Conservation (phyloP, 2,113 vertebrate genomes). For the Electrona antarctica region DNA sequence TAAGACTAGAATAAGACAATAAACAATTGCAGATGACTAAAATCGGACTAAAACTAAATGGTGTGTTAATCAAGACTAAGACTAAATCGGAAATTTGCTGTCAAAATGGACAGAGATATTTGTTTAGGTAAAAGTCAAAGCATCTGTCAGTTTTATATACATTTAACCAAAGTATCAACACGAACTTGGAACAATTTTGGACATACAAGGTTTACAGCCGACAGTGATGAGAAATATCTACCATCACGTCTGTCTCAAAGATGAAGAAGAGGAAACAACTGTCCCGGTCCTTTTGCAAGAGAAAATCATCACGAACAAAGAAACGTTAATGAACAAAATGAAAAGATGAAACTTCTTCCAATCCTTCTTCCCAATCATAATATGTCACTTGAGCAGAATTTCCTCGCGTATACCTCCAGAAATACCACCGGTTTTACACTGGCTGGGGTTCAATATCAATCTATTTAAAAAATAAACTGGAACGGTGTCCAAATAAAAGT, state of each 20-base stretch:
- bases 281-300: slow-evolving; percentile 44
- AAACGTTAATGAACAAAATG: slow-evolving; percentile 51
- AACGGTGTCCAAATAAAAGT: slow-evolving; percentile 26
- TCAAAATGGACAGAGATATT: too few species aligned
- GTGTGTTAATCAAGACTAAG: too few species aligned
- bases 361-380: slow-evolving; percentile 27
- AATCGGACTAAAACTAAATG: too few species aligned
- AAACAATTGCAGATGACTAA: too few species aligned
- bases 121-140: too few species aligned
- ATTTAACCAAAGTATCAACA: too few species aligned
- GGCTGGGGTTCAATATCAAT: slow-evolving; percentile 48
- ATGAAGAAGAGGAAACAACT: slow-evolving; percentile 48
- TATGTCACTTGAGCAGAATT: slow-evolving; percentile 36
- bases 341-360: slow-evolving; percentile 44
- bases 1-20: too few species aligned
- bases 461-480: slow-evolving; percentile 44
- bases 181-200: too few species aligned
- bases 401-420: slow-evolving; percentile 66
- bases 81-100: too few species aligned
- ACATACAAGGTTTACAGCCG: too few species aligned
- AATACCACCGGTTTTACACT: slow-evolving; percentile 60
- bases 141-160: too few species aligned
- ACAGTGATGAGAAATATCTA: background rate
- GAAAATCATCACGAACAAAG: slow-evolving; percentile 1
- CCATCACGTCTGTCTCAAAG: slow-evolving; percentile 45